Evolutionary conservation across 2,113 vertebrate species (phyloP), one percentile per base, ranked within the genome.

Genomic region (Oxyruncus cristatus): DNA sequence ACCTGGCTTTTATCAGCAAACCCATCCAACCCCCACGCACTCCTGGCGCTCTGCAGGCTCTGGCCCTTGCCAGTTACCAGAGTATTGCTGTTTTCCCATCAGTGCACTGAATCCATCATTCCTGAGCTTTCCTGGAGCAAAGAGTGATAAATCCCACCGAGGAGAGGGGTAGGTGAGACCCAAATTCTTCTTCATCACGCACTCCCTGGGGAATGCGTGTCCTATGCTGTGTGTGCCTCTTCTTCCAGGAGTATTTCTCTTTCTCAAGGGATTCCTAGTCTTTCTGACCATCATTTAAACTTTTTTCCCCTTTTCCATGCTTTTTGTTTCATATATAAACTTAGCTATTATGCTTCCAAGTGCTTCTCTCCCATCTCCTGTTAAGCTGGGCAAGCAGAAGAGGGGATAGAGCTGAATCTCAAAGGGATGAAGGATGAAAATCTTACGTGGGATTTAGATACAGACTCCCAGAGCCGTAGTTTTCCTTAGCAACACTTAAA

Each of bases 301-400:
- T 41, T 59, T 39, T 63, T 67, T 32, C 4, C 12, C 2, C 1
- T 12, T 35, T 8, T 0, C 0, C 0, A 0, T 1, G 2, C 0
- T 4, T 66, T 85, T 47, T 65, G 0, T 56, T 92, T 70, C n/a
- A 16, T 11, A 0, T 37, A 37, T 49, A 2, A 1, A 55, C 0
- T 0, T 12, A 19, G 2, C 3, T 62, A 0, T 41, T 24, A 5
- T 6, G 3, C 10, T 72, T 75, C 46, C 1, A 5, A 27, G 23
- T 1, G 7, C 24, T 89, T 41, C 65, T 71, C 42, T 73, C 44
- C 49, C 58, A 2, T 49, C 61, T 71, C 23, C 21, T 37, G 6
- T 6, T 30, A 28, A 76, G 8, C 47, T 32, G 50, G n/a, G 30
- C 28, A 46, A 74, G 24, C 11, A 22, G 55, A 32, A 53, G n/a